Evolutionary conservation across 2,113 vertebrate species (phyloP).

Genomic region (Parotia lawesii): DNA sequence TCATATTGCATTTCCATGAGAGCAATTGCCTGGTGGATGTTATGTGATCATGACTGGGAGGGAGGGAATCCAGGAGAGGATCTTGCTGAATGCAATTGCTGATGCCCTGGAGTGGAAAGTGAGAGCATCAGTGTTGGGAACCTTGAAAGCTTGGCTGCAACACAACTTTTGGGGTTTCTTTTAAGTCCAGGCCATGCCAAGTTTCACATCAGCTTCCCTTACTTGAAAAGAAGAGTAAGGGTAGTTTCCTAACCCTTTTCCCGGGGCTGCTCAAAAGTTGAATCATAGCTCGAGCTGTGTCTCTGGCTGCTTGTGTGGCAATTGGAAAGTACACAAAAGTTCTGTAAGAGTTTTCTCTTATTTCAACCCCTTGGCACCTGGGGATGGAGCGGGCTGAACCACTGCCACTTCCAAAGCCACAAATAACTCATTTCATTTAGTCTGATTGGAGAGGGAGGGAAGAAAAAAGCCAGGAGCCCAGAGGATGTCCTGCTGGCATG

Average conservation of each 20-base stretch:
- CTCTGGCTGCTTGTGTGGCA: background rate
- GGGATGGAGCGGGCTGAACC: background rate
- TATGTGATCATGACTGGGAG: background rate
- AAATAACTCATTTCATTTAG: background rate
- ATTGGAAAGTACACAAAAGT: background rate
- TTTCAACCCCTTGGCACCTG: background rate
- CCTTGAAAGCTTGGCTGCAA: background rate
- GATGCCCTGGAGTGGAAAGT: background rate
- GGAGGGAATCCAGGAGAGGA: background rate
- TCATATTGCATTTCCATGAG: background rate
- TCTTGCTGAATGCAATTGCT: background rate
- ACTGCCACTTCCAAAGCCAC: background rate
- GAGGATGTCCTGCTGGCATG: background rate
- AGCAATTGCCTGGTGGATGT: background rate
- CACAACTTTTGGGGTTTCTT: background rate
- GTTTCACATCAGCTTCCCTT: background rate
- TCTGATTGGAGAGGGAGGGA: background rate
- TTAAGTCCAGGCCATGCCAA: background rate
- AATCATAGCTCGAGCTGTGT: background rate
- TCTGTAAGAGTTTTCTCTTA: background rate
- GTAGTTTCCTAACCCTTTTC: background rate
- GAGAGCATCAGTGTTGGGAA: background rate
- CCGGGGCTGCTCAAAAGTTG: rapidly evolving
- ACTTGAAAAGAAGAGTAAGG: background rate
- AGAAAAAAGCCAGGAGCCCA: background rate